These are phyloP conservation scores for Eufriesea mexicana DNA, from an alignment of 1,140 invertebrate genomes.

Conservation along the genomic window DNA sequence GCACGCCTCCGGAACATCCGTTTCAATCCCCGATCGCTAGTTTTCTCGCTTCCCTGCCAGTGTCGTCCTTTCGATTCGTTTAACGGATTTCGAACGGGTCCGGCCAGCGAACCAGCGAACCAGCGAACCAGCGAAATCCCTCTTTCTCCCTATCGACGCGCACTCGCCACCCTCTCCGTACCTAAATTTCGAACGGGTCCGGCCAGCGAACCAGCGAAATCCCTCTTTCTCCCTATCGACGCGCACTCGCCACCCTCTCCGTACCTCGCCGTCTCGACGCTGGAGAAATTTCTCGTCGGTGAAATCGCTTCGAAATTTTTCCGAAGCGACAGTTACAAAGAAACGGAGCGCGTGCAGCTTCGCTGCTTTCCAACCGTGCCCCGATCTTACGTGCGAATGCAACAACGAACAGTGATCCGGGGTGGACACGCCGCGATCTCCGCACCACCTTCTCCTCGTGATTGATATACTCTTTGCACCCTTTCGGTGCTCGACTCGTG, in stretches of 20 bases:
- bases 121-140: too few species aligned
- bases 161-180: background rate
- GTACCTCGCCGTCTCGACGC: background rate
- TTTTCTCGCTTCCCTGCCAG: background rate
- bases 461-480: too few species aligned
- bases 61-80: background rate
- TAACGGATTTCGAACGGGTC: background rate
- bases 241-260: background rate
- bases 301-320: background rate
- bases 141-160: background rate
- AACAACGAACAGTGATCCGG: too few species aligned
- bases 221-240: background rate
- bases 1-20: slow-evolving; percentile 22
- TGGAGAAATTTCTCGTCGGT: background rate
- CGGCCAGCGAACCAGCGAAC: too few species aligned
- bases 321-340: background rate
- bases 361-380: too few species aligned
- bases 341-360: too few species aligned
- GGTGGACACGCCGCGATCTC: too few species aligned
- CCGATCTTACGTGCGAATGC: too few species aligned
- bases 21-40: slow-evolving; percentile 12
- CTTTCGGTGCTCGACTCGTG: too few species aligned
- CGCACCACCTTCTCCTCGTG: too few species aligned
- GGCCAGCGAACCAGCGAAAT: too few species aligned
- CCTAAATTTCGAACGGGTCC: background rate